Conservation (phyloP, 2,888 invertebrate genomes). For the Ormyrus nitidulus region DNA sequence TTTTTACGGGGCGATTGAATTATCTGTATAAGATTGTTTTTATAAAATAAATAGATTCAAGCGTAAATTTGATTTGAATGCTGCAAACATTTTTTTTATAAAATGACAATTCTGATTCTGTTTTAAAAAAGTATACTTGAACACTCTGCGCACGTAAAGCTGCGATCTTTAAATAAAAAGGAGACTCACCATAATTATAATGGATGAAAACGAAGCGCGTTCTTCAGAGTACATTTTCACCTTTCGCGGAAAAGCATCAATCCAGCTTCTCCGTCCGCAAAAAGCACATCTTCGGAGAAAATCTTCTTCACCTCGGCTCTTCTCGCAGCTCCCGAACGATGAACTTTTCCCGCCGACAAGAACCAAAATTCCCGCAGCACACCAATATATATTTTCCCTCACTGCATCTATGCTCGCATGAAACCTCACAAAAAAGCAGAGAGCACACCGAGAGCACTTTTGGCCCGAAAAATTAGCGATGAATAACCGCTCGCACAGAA, state of each 20-base stretch:
- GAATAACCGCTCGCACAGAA: too few relatives aligned
- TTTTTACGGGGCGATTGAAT: too few relatives aligned
- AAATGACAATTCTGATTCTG: too few relatives aligned
- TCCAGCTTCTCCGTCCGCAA: slow-evolving; percentile 9
- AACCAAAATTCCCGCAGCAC: slow-evolving; percentile 2
- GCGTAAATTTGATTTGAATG: too few relatives aligned
- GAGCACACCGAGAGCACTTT: neutral
- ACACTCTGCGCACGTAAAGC: too few relatives aligned
- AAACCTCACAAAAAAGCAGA: too few relatives aligned
- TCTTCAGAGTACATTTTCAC: slow-evolving; percentile 2
- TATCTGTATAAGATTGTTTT: too few relatives aligned
- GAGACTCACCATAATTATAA: slow-evolving; percentile 14
- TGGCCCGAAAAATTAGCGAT: too few relatives aligned
- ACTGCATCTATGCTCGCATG: too few relatives aligned
- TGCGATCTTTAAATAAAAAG: neutral
- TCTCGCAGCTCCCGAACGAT: neutral
- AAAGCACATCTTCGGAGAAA: slow-evolving; percentile 10
- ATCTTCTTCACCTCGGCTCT: neutral
- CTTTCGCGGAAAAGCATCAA: slow-evolving; percentile 10
- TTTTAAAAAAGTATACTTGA: too few relatives aligned
- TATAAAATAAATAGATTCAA: too few relatives aligned
- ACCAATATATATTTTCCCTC: neutral
- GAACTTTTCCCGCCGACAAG: slow-evolving; percentile 15
- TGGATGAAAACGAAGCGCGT: neutral
- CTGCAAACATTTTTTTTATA: too few relatives aligned